These are phyloP conservation scores for Pao palembangensis DNA, from an alignment of 2,113 vertebrate species.

Conservation along the genomic window DNA sequence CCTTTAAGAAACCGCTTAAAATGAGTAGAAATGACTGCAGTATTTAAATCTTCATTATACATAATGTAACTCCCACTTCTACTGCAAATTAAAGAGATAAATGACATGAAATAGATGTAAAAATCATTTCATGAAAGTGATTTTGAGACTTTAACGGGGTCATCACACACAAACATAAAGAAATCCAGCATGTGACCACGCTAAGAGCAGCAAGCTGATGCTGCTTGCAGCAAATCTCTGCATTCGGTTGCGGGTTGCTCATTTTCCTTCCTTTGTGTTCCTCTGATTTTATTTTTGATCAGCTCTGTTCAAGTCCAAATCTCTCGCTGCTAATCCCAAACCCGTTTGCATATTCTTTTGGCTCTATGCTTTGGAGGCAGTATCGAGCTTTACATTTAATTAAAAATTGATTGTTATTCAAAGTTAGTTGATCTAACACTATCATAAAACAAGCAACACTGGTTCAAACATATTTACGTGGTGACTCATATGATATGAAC, in stretches of 20 bases:
- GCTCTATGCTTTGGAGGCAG: conserved; percentile 49
- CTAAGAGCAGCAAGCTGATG: too few relatives aligned
- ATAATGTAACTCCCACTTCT: too few relatives aligned
- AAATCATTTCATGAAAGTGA: too few relatives aligned
- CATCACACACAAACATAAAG: too few relatives aligned
- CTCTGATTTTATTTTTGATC: conserved; percentile 26
- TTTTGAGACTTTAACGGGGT: too few relatives aligned
- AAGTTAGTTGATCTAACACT: neutral
- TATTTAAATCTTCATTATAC: too few relatives aligned
- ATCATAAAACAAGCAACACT: conserved; percentile 21
- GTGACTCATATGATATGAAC: neutral
- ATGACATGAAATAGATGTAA: too few relatives aligned
- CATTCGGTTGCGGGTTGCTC: neutral
- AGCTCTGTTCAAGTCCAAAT: conserved; percentile 14
- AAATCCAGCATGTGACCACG: too few relatives aligned
- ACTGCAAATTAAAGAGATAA: too few relatives aligned
- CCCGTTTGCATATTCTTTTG: conserved; percentile 46
- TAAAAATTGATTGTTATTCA: neutral
- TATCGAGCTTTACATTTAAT: conserved; percentile 20
- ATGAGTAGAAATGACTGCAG: too few relatives aligned
- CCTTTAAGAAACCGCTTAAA: too few relatives aligned
- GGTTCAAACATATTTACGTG: neutral
- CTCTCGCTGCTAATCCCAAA: conserved; percentile 22
- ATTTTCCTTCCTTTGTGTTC: conserved; percentile 2
- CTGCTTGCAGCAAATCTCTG: too few relatives aligned